Conservation (phyloP, 2,888 invertebrate species). For the Agelastica alni region DNA sequence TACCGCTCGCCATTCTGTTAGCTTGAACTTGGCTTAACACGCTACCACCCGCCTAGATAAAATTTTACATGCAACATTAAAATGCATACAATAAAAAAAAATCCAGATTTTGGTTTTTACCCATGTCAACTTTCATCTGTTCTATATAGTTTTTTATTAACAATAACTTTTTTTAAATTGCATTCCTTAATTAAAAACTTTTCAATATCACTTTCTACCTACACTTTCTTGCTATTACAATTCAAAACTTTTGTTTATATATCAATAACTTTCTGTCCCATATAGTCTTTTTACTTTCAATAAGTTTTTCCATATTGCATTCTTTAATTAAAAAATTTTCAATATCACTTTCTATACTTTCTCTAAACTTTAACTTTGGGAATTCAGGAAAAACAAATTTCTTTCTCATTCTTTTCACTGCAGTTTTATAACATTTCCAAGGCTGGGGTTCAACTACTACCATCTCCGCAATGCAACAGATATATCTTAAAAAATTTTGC, state of each 20-base stretch:
- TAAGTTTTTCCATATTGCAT: constrained; percentile 60
- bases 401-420: constrained; percentile 71
- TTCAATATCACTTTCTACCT: too few species aligned
- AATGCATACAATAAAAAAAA: too few species aligned
- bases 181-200: too few species aligned
- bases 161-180: too few species aligned
- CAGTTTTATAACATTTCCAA: constrained; percentile 82
- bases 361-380: constrained; percentile 63
- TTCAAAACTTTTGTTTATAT: constrained; percentile 54
- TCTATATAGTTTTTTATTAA: too few species aligned
- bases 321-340: constrained; percentile 59
- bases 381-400: constrained; percentile 65
- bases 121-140: too few species aligned
- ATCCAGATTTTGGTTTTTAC: too few species aligned
- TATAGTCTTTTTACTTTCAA: constrained; percentile 64
- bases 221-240: too few species aligned
- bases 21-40: too few species aligned
- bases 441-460: constrained; percentile 82
- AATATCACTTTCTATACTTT: constrained; percentile 66
- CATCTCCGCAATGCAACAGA: constrained; percentile 61
- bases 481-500: constrained; percentile 63
- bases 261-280: constrained; percentile 75
- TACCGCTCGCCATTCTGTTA: too few species aligned
- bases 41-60: too few species aligned
- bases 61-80: too few species aligned